Conservation (phyloP, 2,113 vertebrate species). For the Clarias macrocephalus region DNA sequence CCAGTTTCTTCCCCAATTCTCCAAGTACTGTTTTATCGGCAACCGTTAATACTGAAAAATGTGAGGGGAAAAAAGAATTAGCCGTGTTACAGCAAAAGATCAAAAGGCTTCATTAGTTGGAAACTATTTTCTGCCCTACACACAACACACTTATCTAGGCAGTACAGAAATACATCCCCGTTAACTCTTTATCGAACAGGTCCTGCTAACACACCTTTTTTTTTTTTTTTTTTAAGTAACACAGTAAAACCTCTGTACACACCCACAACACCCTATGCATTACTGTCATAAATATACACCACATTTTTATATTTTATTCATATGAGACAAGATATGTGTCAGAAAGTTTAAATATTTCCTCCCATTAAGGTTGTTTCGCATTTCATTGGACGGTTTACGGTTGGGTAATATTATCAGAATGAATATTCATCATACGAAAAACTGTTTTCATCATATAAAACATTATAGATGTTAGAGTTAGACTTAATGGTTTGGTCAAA, state of each 20-base stretch:
- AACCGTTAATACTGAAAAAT: not conserved
- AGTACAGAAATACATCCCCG: not conserved
- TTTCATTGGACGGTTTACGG: too few relatives aligned
- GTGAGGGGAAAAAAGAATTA: not conserved
- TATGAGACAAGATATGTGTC: not conserved
- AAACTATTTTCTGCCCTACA: not conserved
- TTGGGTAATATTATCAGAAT: too few relatives aligned
- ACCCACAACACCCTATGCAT: not conserved
- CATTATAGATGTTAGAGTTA: too few relatives aligned
- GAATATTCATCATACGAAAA: too few relatives aligned
- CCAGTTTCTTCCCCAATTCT: not conserved
- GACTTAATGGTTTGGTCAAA: too few relatives aligned
- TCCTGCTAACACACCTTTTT: not conserved
- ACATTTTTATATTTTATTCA: not conserved
- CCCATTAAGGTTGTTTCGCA: not conserved
- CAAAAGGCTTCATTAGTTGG: not conserved
- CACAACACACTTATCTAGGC: not conserved
- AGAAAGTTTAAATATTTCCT: not conserved
- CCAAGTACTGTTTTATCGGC: not conserved
- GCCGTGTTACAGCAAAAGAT: not conserved
- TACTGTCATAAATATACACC: not conserved
- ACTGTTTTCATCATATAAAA: too few relatives aligned
- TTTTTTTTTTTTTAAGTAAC: not conserved
- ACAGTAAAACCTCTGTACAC: not conserved
- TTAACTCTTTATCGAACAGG: not conserved